Evolutionary conservation across 2,797 vertebrate species (phyloP).

Genomic region (Myiothlypis chrysogaster): DNA sequence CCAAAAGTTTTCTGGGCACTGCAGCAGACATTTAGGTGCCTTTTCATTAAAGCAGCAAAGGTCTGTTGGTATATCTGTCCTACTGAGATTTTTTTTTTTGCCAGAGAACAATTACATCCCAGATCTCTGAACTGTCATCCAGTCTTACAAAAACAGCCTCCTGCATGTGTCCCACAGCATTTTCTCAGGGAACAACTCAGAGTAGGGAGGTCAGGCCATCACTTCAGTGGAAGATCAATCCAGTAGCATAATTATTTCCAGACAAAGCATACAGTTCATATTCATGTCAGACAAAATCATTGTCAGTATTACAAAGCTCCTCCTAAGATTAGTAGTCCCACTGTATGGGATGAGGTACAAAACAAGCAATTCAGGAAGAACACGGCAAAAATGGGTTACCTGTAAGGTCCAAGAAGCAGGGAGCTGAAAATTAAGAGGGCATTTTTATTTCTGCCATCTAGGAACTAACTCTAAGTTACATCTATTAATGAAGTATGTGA

Average conservation of each 20-base stretch:
- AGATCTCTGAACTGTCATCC: not conserved
- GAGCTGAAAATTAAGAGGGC: not conserved
- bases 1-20: not conserved
- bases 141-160: not conserved
- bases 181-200: not conserved
- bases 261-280: constrained; percentile 13
- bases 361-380: not conserved
- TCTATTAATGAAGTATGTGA: not conserved
- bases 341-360: not conserved
- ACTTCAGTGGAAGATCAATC: constrained; percentile 1
- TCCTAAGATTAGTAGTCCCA: not conserved
- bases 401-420: not conserved
- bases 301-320: not conserved
- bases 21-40: not conserved
- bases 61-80: not conserved
- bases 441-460: not conserved
- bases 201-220: not conserved
- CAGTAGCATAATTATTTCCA: constrained; percentile 17
- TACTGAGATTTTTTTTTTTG: not conserved
- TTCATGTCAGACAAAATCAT: not conserved
- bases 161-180: rapidly evolving
- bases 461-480: not conserved
- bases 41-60: constrained; percentile 19
- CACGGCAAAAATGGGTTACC: not conserved
- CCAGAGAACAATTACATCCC: not conserved